phyloP scores from a whole-genome alignment of 2,113 vertebrate genomes.

The Anseranas semipalmata region DNA sequence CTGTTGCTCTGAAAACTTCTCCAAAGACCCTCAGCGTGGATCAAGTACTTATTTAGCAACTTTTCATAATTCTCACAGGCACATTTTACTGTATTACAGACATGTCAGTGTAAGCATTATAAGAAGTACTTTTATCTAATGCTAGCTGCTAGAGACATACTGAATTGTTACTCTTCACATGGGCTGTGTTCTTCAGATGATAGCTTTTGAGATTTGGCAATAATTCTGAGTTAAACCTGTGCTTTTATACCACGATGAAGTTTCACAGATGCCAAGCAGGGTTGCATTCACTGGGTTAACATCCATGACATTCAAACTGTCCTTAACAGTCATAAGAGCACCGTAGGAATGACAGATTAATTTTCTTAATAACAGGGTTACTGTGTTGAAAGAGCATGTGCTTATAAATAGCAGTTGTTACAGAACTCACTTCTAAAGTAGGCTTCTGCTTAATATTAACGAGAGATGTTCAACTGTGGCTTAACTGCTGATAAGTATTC shows the following conservation, averaged over 20 bases:
- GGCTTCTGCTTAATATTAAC: constrained; percentile 56
- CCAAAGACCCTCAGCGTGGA: neutral
- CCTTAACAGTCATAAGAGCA: constrained; percentile 65
- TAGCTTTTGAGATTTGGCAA: constrained; percentile 2
- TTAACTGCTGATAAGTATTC: neutral
- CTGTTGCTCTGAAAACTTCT: neutral
- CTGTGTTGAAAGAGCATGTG: constrained; percentile 38
- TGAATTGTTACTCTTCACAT: neutral
- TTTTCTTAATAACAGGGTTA: constrained; percentile 23
- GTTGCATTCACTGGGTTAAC: constrained; percentile 11
- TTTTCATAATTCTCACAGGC: neutral
- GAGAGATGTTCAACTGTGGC: neutral
- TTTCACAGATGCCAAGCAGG: constrained; percentile 7
- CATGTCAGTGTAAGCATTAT: neutral
- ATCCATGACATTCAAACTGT: constrained; percentile 53
- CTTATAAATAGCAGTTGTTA: constrained; percentile 47
- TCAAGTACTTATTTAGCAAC: neutral
- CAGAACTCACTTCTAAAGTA: constrained; percentile 15
- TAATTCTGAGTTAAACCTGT: constrained; percentile 1
- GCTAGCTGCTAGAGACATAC: neutral
- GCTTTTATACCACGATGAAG: constrained; percentile 13
- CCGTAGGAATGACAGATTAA: constrained; percentile 21
- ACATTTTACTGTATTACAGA: neutral
- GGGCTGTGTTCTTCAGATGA: neutral
- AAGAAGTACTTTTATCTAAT: neutral